A percentile compares a stretch with the other conserved stretches of the same genome.
phyloP scores from a whole-genome alignment of 2,888 invertebrate species.

The Noctua fimbriata region DNA sequence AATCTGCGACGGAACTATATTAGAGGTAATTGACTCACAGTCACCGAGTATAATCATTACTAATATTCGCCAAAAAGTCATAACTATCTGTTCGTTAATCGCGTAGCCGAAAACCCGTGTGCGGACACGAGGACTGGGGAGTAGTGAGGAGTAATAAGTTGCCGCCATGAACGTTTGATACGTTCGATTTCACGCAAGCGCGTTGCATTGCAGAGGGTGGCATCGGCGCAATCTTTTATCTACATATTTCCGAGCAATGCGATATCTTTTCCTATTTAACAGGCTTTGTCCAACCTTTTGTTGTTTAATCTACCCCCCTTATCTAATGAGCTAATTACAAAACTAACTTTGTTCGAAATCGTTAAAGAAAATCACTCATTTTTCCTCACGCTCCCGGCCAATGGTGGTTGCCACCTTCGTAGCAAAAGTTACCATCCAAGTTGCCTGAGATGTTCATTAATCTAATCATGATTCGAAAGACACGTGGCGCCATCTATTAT shows the following conservation, averaged over 20 bases:
- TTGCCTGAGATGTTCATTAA: background rate
- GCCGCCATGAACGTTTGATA: background rate
- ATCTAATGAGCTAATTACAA: background rate
- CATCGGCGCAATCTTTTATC: background rate
- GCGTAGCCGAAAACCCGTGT: background rate
- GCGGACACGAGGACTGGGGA: background rate
- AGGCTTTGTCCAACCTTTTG: background rate
- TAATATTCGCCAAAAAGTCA: constrained; percentile 24
- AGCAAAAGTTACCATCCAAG: background rate
- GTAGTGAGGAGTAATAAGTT: background rate
- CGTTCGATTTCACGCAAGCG: constrained; percentile 23
- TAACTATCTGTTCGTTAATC: background rate
- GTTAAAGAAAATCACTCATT: background rate
- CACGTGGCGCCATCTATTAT: too few relatives aligned
- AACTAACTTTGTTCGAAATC: background rate
- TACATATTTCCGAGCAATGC: background rate
- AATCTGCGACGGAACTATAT: background rate
- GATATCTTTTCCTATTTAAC: background rate
- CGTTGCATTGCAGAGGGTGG: background rate
- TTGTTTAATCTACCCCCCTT: background rate
- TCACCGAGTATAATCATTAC: constrained; percentile 8
- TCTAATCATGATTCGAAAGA: too few relatives aligned
- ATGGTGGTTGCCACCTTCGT: background rate
- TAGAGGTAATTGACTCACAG: constrained; percentile 1
- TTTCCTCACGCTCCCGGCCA: too few relatives aligned